These are phyloP conservation scores for Sylvia atricapilla DNA, from an alignment of 2,113 vertebrate genomes.

Conservation along the genomic window DNA sequence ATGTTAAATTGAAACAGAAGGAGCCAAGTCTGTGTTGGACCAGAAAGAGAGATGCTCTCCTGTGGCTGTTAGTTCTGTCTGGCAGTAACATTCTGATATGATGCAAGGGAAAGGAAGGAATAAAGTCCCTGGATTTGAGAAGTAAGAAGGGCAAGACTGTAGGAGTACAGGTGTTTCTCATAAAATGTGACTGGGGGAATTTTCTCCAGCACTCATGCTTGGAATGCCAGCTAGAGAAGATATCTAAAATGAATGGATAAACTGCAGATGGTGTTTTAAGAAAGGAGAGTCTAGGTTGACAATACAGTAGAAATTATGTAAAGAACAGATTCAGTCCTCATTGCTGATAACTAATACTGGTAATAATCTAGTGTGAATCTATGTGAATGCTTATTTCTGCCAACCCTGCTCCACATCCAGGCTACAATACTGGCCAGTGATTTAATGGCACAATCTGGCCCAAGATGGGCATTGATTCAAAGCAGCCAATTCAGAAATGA, in stretches of 20 bases:
- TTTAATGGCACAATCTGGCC: conserved; percentile 59
- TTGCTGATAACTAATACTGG: background rate
- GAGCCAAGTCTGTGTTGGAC: background rate
- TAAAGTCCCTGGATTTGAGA: background rate
- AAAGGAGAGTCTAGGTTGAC: background rate
- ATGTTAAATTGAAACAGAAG: background rate
- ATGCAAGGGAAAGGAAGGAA: background rate
- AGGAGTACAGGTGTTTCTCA: background rate
- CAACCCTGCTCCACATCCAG: background rate
- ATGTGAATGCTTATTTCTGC: background rate
- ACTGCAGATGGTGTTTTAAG: background rate
- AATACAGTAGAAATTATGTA: background rate
- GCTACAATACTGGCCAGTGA: background rate
- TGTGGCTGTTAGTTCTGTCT: background rate
- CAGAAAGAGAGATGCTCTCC: background rate
- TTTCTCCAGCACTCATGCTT: background rate
- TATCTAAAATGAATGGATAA: background rate
- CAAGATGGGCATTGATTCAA: conserved; percentile 39
- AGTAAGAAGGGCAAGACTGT: background rate
- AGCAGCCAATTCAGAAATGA: conserved; percentile 31
- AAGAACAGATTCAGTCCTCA: background rate
- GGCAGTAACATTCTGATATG: background rate
- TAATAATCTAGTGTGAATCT: background rate
- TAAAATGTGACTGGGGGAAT: background rate
- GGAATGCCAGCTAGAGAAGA: background rate